These are phyloP conservation scores for Meloidogyne floridensis DNA, from an alignment of 1,140 invertebrate genomes.

Conservation along the genomic window DNA sequence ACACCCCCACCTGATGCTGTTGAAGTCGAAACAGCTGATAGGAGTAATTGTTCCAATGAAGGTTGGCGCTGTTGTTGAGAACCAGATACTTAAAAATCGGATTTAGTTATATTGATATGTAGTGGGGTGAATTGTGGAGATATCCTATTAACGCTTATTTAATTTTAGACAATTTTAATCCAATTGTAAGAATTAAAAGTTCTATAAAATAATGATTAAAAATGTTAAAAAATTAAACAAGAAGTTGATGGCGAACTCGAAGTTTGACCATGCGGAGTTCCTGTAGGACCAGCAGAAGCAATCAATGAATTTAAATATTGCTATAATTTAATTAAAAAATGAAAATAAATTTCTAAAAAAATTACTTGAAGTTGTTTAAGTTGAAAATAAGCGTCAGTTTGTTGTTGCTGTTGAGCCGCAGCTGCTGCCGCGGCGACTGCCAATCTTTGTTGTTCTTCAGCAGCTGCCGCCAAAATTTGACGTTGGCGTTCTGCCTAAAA, in stretches of 20 bases:
- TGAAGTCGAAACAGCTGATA: not conserved
- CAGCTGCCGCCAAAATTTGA: not conserved
- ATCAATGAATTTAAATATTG: slow-evolving; percentile 21
- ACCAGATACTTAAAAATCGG: not conserved
- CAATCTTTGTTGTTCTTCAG: slow-evolving; percentile 25
- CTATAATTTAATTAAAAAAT: slow-evolving; percentile 14
- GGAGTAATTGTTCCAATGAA: not conserved
- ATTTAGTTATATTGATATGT: too few species aligned
- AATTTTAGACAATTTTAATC: not conserved
- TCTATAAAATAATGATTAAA: not conserved
- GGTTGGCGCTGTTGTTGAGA: not conserved
- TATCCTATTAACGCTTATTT: too few species aligned
- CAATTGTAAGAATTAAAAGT: too few species aligned
- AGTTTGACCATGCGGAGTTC: not conserved
- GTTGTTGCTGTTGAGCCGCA: slow-evolving; percentile 23
- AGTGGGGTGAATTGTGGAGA: too few species aligned
- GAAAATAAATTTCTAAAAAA: not conserved
- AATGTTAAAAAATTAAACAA: not conserved
- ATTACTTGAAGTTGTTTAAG: not conserved
- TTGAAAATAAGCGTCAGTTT: slow-evolving; percentile 29
- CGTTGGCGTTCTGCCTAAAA: not conserved
- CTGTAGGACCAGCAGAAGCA: not conserved
- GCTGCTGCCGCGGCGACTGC: not conserved
- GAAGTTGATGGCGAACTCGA: not conserved
- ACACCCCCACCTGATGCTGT: not conserved